phyloP scores from a whole-genome alignment of 2,888 invertebrate genomes.

The Diarsia mendica region DNA sequence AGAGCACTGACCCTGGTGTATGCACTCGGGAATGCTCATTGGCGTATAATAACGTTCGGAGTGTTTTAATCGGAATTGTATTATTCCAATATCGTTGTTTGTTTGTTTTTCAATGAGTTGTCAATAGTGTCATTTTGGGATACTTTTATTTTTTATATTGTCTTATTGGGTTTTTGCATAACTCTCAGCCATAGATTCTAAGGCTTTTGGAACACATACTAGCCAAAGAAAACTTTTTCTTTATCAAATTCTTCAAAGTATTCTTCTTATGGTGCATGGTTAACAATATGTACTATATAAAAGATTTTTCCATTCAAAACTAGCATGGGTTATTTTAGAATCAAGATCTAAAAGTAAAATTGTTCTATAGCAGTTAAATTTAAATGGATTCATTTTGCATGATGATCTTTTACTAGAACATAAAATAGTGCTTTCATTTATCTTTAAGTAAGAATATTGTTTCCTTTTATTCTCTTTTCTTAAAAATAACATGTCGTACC shows the following conservation, averaged over 20 bases:
- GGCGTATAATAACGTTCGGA: constrained; percentile 49
- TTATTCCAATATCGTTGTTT: constrained; percentile 55
- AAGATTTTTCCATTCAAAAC: background rate
- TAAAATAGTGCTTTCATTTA: background rate
- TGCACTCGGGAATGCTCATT: constrained; percentile 67
- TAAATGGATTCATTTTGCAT: background rate
- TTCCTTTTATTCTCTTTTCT: background rate
- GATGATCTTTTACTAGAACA: background rate
- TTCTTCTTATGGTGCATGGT: background rate
- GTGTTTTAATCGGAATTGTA: constrained; percentile 59
- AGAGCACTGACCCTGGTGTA: constrained; percentile 73
- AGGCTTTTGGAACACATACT: background rate
- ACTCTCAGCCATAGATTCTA: background rate
- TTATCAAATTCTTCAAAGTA: background rate
- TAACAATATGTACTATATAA: background rate
- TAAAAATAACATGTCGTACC: background rate
- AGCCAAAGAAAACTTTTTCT: too few relatives aligned
- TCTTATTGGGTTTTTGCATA: background rate
- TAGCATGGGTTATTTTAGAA: background rate
- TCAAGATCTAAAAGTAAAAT: too few relatives aligned
- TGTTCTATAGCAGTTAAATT: too few relatives aligned
- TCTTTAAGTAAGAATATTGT: background rate
- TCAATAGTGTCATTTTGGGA: background rate
- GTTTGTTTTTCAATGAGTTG: constrained; percentile 57
- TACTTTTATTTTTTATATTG: background rate